Base-by-base conservation (phyloP, 2,113 vertebrate species). In the Tychaedon coryphoeus region DNA sequence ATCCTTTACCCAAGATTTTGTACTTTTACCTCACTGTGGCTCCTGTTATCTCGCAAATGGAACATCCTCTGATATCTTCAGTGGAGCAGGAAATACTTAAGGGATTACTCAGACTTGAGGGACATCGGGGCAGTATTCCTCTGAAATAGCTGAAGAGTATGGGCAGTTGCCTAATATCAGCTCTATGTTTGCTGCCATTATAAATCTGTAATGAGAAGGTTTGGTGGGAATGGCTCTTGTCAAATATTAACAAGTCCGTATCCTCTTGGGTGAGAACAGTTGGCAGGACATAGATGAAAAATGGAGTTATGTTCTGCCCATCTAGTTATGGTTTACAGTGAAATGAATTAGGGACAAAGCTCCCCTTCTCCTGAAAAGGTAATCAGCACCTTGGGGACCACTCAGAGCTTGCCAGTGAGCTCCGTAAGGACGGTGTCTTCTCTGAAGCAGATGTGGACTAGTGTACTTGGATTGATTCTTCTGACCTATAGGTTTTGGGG, bases 341-440 rank as follows among this genome's bases (percentile, higher is more conserved):
- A 90, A 94, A 92, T 31, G 9, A n/a, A 54, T 60, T 5, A 16
- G 19, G 8, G n/a, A 34, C 8, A 74, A 67, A 88, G 6, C 18
- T 60, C 16, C 19, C 10, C 2, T 28, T 33, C 25, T 78, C 12
- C 51, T 60, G 53, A 70, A 72, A 48, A 56, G 4, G 14, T 19
- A 31, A 43, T 45, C 0, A 3, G 10, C 8, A 43, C 22, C 22
- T 72, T 60, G 65, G 54, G 31, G 8, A 28, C n/a, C 1, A 2
- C 10, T 15, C 22, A 40, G 34, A 78, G 33, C 51, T 60, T 62
- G 40, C 22, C 19, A 22, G 43, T 17, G 31, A 67, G 24, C n/a
- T 72, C 74, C 40, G 22, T 22, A 48, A 73, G 40, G 45, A 29
- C 22, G 17, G 18, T 31, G 14, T 12, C 20, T 72, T 73, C 54